Percentiles rank a stretch among this genome's conserved stretches.
These are phyloP conservation scores for Drosophila biarmipes DNA, from an alignment of 1,140 invertebrate genomes.

Conservation along the genomic window DNA sequence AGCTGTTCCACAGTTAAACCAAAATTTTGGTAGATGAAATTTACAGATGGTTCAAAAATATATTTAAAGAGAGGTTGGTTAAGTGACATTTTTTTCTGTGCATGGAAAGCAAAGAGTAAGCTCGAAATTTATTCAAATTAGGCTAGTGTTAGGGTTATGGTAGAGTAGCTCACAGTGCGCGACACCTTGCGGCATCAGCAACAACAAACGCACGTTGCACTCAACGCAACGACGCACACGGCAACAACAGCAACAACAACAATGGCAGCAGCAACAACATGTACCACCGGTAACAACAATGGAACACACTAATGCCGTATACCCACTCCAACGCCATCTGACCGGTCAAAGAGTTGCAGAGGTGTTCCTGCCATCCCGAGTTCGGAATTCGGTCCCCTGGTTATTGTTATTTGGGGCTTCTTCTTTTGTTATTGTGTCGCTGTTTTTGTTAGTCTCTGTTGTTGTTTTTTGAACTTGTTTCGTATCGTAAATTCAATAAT, in stretches of 20 bases:
- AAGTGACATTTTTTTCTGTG: slow-evolving; percentile 4
- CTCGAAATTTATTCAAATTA: slow-evolving; percentile 77
- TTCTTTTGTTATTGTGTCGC: slow-evolving; percentile 28
- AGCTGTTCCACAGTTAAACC: no score
- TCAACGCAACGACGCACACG: slow-evolving; percentile 72
- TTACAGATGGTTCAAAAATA: no score
- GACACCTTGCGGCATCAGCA: slow-evolving; percentile 70
- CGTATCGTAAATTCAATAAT: slow-evolving; percentile 84
- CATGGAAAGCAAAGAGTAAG: slow-evolving; percentile 8
- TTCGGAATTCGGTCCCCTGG: slow-evolving; percentile 38
- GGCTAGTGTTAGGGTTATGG: slow-evolving; percentile 62
- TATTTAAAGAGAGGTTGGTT: no score
- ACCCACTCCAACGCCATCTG: slow-evolving; percentile 45
- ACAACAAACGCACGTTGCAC: slow-evolving; percentile 64
- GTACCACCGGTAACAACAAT: slow-evolving; percentile 60
- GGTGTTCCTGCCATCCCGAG: slow-evolving; percentile 49
- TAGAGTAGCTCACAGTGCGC: slow-evolving; percentile 74
- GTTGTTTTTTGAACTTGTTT: slow-evolving; percentile 76
- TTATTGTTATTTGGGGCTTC: slow-evolving; percentile 53
- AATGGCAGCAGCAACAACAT: slow-evolving; percentile 25
- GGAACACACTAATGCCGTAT: slow-evolving; percentile 66
- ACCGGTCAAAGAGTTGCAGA: slow-evolving; percentile 72
- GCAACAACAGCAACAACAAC: slow-evolving; percentile 27
- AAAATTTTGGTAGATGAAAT: no score
- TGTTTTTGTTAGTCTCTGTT: slow-evolving; percentile 38